Evolutionary conservation across 2,797 vertebrate genomes (phyloP), one percentile per base, ranked within the genome.

Genomic region (Acrocephalus scirpaceus): DNA sequence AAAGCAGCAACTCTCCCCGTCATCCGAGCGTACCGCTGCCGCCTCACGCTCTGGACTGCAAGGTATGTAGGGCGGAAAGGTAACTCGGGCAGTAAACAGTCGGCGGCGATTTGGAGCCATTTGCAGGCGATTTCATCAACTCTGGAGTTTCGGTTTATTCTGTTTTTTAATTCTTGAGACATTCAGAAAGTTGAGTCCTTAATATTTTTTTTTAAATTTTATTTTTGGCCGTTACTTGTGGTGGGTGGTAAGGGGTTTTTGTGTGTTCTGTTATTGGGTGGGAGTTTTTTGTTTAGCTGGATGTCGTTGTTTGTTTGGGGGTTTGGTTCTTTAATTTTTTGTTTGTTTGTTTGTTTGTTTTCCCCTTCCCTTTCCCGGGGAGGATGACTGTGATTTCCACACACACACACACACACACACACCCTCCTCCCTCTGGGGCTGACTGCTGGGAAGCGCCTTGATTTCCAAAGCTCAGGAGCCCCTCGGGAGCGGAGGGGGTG

Each of bases 31-130:
- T n/a, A 27, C 57, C 22, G 54, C 65, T 45, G 78, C 92, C 30
- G n/a, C 54, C 80, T 48, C 47, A 13, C 42, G 19, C 82, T 11
- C 54, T 13, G 83, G 77, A 69, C 60, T 5, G 44, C 19, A 69
- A 95, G 95, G 92, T 96, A 77, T 5, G 93, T 42, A 34, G 60
- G 51, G 34, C 9, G 13, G 80, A 54, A 54, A 93, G 76, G 94
- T 72, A 74, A 77, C 70, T 26, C n/a, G 57, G 36, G 16, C 44
- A 12, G n/a, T 9, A 36, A 86, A 20, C 19, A 66, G 44, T 38
- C 32, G 26, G 40, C 36, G 20, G 61, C 45, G 40, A 62, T 36
- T 56, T 18, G 18, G 69, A 83, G 36, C 32, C 56, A 5, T 73
- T 70, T 60, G 22, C 2, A 60, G 61, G 21, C 1, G 6, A 69